These are phyloP conservation scores for Lochmaea crataegi DNA, from an alignment of 2,888 invertebrate species.

Conservation along the genomic window DNA sequence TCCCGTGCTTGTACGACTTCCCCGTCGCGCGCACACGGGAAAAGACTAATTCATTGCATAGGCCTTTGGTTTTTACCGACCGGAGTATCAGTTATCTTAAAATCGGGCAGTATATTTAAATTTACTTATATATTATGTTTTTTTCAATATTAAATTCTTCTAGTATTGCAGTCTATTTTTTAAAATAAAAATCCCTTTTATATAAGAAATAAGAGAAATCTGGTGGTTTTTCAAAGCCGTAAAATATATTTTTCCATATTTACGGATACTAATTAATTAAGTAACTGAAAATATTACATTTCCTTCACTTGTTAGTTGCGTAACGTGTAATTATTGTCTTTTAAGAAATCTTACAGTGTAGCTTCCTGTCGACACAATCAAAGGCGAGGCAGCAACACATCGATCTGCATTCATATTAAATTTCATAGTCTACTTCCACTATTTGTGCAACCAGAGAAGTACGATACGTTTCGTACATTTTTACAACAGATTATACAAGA, in stretches of 20 bases:
- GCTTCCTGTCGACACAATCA: slow-evolving; percentile 8
- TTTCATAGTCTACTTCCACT: slow-evolving; percentile 6
- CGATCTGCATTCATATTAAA: not conserved
- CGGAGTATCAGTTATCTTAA: no score
- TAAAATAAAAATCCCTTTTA: no score
- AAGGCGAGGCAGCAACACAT: not conserved
- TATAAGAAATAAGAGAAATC: not conserved
- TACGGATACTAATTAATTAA: not conserved
- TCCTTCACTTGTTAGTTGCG: not conserved
- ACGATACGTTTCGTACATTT: slow-evolving; percentile 4
- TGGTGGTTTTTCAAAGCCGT: not conserved
- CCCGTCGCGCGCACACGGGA: no score
- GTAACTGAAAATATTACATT: not conserved
- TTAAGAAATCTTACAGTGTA: slow-evolving; percentile 5
- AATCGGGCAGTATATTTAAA: no score
- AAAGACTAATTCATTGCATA: no score
- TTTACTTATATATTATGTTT: no score
- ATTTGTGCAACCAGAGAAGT: slow-evolving; percentile 3
- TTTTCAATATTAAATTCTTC: no score
- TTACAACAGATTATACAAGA: slow-evolving; percentile 5
- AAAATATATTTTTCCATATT: not conserved
- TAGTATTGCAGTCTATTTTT: no score
- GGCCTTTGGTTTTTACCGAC: no score
- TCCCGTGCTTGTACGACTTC: no score
- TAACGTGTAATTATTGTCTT: slow-evolving; percentile 1